These are phyloP conservation scores for Ctenodactylus gundi DNA, from an alignment of 2,113 vertebrate genomes.

Conservation along the genomic window DNA sequence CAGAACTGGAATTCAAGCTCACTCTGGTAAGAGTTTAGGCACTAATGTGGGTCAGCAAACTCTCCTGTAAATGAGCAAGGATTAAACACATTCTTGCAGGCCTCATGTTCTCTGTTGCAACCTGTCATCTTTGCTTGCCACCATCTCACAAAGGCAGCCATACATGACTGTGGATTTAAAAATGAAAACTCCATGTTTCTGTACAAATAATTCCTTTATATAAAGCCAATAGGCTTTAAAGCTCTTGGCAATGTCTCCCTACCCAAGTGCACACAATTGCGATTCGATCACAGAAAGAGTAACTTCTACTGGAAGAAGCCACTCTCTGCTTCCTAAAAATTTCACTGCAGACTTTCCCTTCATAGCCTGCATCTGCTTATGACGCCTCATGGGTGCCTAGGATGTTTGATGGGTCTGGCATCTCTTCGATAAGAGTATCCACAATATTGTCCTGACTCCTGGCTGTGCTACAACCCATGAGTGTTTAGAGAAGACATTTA, in stretches of 20 bases:
- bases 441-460: neutral
- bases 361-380: neutral
- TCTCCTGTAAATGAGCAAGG: neutral
- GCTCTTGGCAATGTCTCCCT: neutral
- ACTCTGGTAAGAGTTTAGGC: neutral
- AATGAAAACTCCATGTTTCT: neutral
- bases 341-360: neutral
- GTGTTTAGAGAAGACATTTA: neutral
- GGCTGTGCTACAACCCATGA: neutral
- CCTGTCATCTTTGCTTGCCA: neutral
- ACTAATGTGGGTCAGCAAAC: neutral
- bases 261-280: neutral
- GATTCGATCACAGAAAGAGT: neutral
- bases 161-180: neutral
- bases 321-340: neutral
- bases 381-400: neutral
- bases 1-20: neutral
- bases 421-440: neutral
- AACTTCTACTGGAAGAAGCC: neutral
- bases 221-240: neutral
- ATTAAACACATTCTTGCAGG: slow-evolving; percentile 9
- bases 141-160: neutral
- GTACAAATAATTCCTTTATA: neutral
- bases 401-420: neutral
- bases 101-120: neutral